phyloP scores from a whole-genome alignment of 2,888 invertebrate species.

The Cataglyphis livida region DNA sequence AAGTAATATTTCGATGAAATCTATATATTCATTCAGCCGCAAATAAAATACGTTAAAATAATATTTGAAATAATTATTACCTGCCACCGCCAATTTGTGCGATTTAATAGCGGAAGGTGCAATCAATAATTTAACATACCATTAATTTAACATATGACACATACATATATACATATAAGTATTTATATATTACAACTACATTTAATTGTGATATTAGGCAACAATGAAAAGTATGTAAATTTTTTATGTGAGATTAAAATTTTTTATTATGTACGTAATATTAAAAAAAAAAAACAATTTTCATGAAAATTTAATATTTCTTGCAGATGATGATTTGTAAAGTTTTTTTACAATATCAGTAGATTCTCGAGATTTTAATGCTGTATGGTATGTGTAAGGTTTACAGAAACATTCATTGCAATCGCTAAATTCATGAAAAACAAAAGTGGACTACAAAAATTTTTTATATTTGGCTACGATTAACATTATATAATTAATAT shows the following conservation, averaged over 20 bases:
- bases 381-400: background rate
- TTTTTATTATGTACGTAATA: background rate
- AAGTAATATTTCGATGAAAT: conserved; percentile 22
- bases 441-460: background rate
- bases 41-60: conserved; percentile 33
- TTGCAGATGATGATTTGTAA: background rate
- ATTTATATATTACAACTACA: background rate
- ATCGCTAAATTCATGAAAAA: background rate
- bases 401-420: background rate
- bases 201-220: background rate
- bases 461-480: background rate
- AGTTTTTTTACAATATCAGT: background rate
- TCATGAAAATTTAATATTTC: conserved; percentile 4
- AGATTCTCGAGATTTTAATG: background rate
- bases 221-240: background rate
- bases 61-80: conserved; percentile 34
- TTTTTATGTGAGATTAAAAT: background rate
- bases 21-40: background rate
- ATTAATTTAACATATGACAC: background rate
- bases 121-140: background rate
- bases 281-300: background rate
- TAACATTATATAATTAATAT: background rate
- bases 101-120: background rate
- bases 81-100: conserved; percentile 7
- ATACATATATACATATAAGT: background rate